These are phyloP conservation scores for Bombus waltoni DNA, from an alignment of 1,140 invertebrate genomes.

Conservation along the genomic window DNA sequence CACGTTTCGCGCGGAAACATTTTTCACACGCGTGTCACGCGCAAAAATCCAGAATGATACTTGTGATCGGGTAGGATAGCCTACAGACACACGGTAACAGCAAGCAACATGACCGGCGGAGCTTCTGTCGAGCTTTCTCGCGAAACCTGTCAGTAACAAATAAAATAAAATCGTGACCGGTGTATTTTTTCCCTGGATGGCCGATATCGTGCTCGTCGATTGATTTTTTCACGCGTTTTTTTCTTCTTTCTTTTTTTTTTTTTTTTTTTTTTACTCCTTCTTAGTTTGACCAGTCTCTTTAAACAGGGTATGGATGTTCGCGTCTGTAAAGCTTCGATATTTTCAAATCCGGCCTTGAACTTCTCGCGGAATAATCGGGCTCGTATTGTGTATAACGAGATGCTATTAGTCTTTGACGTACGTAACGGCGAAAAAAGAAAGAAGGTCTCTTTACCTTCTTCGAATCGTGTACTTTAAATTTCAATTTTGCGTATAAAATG, in stretches of 20 bases:
- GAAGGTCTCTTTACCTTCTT: too few relatives aligned
- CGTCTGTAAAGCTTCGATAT: not conserved
- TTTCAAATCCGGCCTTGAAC: not conserved
- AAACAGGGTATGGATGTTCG: too few relatives aligned
- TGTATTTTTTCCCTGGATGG: slow-evolving; percentile 37
- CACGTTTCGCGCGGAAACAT: slow-evolving; percentile 17
- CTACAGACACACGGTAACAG: not conserved
- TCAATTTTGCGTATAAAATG: too few relatives aligned
- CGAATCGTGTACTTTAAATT: not conserved
- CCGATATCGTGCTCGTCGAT: not conserved
- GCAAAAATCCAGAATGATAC: slow-evolving; percentile 37
- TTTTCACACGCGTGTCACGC: slow-evolving; percentile 27
- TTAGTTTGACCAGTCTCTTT: not conserved
- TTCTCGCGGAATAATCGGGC: not conserved
- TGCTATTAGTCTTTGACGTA: not conserved
- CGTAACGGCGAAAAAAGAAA: not conserved
- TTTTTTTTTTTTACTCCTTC: not conserved
- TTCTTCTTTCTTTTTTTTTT: not conserved
- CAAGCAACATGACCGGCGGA: not conserved
- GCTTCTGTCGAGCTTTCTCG: slow-evolving; percentile 4
- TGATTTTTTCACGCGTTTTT: not conserved
- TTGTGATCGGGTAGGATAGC: slow-evolving; percentile 13
- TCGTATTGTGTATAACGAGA: not conserved
- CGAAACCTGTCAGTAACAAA: slow-evolving; percentile 52
- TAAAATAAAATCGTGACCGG: slow-evolving; percentile 42